Evolutionary conservation across 2,888 invertebrate genomes (phyloP).

Genomic region (Drosophila mercatorum): DNA sequence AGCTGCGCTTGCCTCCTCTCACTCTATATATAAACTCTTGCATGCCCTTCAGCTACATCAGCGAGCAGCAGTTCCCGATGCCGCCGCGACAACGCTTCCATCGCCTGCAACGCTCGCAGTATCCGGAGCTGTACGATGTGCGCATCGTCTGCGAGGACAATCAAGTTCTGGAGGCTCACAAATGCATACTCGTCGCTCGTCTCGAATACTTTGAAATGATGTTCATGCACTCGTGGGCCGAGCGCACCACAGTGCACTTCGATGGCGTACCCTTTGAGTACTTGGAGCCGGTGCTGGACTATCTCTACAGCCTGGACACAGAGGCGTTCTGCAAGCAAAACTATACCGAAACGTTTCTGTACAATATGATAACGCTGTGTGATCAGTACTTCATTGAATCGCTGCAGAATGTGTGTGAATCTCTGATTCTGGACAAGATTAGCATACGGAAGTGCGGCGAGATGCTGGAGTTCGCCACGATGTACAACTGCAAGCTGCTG

Average conservation of each 20-base stretch:
- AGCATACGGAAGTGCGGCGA: conserved; percentile 91
- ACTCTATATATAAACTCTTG: neutral
- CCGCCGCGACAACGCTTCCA: conserved; percentile 67
- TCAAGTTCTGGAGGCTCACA: conserved; percentile 88
- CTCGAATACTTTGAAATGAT: conserved; percentile 94
- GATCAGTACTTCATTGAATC: conserved; percentile 91
- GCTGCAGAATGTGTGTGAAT: conserved; percentile 90
- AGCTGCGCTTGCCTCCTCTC: no score
- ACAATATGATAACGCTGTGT: conserved; percentile 90
- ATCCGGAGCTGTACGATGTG: conserved; percentile 87
- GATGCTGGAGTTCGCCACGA: conserved; percentile 90
- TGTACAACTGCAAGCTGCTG: conserved; percentile 91
- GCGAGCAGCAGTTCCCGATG: conserved; percentile 58
- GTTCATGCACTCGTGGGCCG: conserved; percentile 91
- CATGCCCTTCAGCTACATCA: conserved; percentile 46
- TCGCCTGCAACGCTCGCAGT: conserved; percentile 85
- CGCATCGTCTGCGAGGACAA: conserved; percentile 86
- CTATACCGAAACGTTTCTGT: conserved; percentile 89
- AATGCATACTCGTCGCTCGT: conserved; percentile 91
- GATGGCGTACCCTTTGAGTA: conserved; percentile 82
- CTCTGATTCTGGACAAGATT: conserved; percentile 87
- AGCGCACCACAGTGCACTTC: conserved; percentile 78
- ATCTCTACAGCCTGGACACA: conserved; percentile 90
- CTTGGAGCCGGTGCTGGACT: conserved; percentile 89
- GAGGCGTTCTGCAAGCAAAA: conserved; percentile 87